A percentile compares a stretch with the other conserved stretches of the same genome.
Evolutionary conservation across 2,888 invertebrate genomes (phyloP).

Genomic region (Zonitis immaculata): DNA sequence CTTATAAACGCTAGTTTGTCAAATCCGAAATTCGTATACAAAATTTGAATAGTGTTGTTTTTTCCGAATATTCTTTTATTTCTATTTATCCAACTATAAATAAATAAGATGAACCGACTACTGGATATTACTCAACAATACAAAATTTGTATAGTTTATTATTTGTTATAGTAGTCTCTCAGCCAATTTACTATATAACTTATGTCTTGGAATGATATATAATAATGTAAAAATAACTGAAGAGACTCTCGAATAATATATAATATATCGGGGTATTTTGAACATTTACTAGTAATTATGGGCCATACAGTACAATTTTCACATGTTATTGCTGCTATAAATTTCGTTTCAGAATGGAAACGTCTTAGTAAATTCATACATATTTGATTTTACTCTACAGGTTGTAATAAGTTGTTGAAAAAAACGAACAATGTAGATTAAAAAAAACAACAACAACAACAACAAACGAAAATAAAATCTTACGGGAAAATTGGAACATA

Average conservation of each 20-base stretch:
- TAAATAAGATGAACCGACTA: too few relatives aligned
- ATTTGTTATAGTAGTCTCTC: too few relatives aligned
- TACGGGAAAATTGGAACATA: neutral
- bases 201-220: neutral
- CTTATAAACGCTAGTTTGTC: too few relatives aligned
- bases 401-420: neutral
- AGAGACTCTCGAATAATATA: neutral
- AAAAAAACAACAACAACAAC: neutral
- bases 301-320: neutral
- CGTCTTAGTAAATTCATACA: neutral
- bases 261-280: neutral
- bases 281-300: neutral
- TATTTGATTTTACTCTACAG: neutral
- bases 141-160: too few relatives aligned
- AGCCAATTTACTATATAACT: neutral
- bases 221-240: neutral
- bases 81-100: too few relatives aligned
- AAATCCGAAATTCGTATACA: neutral
- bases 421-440: neutral
- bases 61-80: too few relatives aligned
- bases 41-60: too few relatives aligned
- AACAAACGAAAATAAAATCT: too few relatives aligned
- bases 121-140: too few relatives aligned
- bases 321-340: neutral
- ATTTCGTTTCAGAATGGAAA: neutral